Evolutionary conservation across 2,113 vertebrate genomes (phyloP).

Genomic region (Bambusicola thoracicus): DNA sequence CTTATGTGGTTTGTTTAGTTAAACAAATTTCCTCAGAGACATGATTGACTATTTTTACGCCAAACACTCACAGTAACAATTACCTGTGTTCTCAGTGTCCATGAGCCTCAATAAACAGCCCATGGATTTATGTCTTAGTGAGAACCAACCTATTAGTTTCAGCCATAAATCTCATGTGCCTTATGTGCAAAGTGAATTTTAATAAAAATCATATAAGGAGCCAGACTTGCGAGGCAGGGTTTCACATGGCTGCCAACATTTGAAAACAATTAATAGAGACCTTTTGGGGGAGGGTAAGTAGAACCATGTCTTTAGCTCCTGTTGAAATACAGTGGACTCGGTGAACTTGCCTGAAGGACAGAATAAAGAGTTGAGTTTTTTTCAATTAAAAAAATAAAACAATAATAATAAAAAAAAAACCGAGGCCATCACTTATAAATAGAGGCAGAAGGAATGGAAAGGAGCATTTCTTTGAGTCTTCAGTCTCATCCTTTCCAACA

Average conservation of each 20-base stretch:
- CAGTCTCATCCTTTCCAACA: neutral
- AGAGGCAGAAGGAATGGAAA: slow-evolving; percentile 21
- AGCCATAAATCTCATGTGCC: slow-evolving; percentile 77
- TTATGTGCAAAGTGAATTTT: slow-evolving; percentile 81
- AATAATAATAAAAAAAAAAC: neutral
- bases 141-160: slow-evolving; percentile 82
- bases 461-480: neutral
- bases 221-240: slow-evolving; percentile 73
- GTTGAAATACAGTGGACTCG: slow-evolving; percentile 74
- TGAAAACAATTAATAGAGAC: slow-evolving; percentile 79
- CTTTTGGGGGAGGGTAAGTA: slow-evolving; percentile 58
- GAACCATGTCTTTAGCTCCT: slow-evolving; percentile 67
- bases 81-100: slow-evolving; percentile 71
- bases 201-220: slow-evolving; percentile 81
- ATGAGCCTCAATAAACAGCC: slow-evolving; percentile 72
- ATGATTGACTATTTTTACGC: slow-evolving; percentile 67
- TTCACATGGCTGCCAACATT: slow-evolving; percentile 80
- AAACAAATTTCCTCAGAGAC: slow-evolving; percentile 63
- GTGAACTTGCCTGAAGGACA: slow-evolving; percentile 72
- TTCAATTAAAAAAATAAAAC: neutral
- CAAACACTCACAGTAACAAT: slow-evolving; percentile 73
- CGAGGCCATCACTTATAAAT: slow-evolving; percentile 35
- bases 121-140: slow-evolving; percentile 79
- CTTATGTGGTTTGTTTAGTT: slow-evolving; percentile 52
- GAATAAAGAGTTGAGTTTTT: neutral